Evolutionary conservation across 2,888 invertebrate genomes (phyloP).

Genomic region (Hypselothyrea guttata): DNA sequence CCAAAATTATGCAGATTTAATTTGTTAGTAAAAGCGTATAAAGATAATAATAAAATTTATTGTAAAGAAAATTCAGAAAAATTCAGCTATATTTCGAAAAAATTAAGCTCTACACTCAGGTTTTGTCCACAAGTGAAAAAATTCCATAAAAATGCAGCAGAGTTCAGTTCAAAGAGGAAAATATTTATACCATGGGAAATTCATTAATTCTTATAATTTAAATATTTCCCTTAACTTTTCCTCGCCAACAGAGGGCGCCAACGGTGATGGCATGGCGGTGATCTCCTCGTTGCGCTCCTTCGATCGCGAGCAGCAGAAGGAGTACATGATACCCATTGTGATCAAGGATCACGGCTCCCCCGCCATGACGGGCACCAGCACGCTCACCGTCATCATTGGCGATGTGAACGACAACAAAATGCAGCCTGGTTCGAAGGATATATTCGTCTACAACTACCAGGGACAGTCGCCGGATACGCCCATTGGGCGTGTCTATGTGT

Average conservation of each 20-base stretch:
- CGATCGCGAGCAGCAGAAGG: slow-evolving; percentile 97
- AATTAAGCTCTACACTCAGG: too few species aligned
- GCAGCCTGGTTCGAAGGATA: slow-evolving; percentile 98
- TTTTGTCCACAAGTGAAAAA: too few species aligned
- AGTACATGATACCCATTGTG: slow-evolving; percentile 97
- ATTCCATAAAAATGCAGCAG: too few species aligned
- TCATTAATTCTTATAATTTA: neutral
- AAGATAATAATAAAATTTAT: too few species aligned
- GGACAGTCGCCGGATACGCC: slow-evolving; percentile 94
- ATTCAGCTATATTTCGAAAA: too few species aligned
- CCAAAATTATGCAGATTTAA: too few species aligned
- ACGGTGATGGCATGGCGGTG: slow-evolving; percentile 98
- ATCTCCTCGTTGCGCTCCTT: slow-evolving; percentile 96
- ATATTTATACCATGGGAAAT: too few species aligned
- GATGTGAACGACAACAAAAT: slow-evolving; percentile 99
- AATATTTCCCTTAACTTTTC: neutral
- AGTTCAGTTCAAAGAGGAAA: too few species aligned
- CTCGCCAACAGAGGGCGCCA: slow-evolving; percentile 91
- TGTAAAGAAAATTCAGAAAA: too few species aligned
- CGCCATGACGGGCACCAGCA: slow-evolving; percentile 98
- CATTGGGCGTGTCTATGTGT: slow-evolving; percentile 97
- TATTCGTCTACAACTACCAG: slow-evolving; percentile 98
- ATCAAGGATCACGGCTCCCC: slow-evolving; percentile 98
- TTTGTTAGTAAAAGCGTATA: too few species aligned
- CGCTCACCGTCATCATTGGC: slow-evolving; percentile 97